Base-by-base conservation (phyloP, 23 tunicate genomes). In the Diplosoma virens region DNA sequence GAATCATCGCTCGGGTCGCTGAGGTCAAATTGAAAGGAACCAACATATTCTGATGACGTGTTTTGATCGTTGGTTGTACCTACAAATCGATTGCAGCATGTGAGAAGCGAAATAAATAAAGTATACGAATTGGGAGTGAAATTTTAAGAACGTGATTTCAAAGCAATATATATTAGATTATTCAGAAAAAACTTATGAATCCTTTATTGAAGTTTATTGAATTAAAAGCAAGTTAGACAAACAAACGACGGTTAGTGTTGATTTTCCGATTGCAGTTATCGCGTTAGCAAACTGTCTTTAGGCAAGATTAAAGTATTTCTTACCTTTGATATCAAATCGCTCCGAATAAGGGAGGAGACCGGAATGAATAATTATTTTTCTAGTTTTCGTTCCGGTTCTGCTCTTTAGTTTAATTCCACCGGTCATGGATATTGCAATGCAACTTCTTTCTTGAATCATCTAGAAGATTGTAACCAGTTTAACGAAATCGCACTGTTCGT, bases 321-420 rank as follows among this genome's bases (percentile, higher is more conserved):
- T 34, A 80, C 84, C 84, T 68, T 80, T 80, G 21, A 80, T 68
- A 14, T 1, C 18, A 33, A 80, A 54, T 18, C 32, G 67, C 11
- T 67, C 77, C 14, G 75, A 60, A 33, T 52, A 67, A 22, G 84
- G 84, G 24, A 67, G 32, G 7, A 80, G 33, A 1, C 37, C 76
- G 0, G 84, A 67, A 53, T 68, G 77, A 54, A 80, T 52, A 25
- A 54, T 11, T 32, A 80, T 11, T 17, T 72, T 48, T 27, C 77
- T 80, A 1, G 30, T 25, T 30, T 33, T 32, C 32, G 1, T 33
- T 1, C 70, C 77, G 29, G 18, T 59, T 17, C 28, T 78, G 9
- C 54, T 55, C n/a, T 33, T 47, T 0, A 79, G 46, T 68, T 67
- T 80, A 0, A 80, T 22, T 4, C 84, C 77, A 14, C 84, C 84